These are phyloP conservation scores for Smittia sp. DNA, from an alignment of 2,888 invertebrate species.

Conservation along the genomic window DNA sequence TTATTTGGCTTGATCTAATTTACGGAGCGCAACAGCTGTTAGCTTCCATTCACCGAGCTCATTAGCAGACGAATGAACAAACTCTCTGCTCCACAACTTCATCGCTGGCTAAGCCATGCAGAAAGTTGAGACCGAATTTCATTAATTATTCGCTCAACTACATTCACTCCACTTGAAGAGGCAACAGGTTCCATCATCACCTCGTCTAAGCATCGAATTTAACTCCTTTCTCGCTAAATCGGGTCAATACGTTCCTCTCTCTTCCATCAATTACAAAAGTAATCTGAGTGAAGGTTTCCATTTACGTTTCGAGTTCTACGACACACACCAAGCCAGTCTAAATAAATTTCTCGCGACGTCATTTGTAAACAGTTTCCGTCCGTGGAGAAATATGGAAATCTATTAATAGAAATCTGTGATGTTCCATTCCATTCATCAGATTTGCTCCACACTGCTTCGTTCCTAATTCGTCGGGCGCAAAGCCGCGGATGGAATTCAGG, in stretches of 20 bases:
- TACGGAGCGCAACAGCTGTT: slow-evolving; percentile 26
- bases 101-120: too few relatives aligned
- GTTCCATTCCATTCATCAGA: background rate
- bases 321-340: too few relatives aligned
- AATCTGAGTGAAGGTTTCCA: background rate
- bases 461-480: background rate
- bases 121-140: background rate
- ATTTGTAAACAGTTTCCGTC: slow-evolving; percentile 4
- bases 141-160: slow-evolving; percentile 14
- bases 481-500: too few relatives aligned
- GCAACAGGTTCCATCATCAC: background rate
- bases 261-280: too few relatives aligned
- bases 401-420: background rate
- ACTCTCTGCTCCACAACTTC: too few relatives aligned
- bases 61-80: slow-evolving; percentile 1
- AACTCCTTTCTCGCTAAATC: too few relatives aligned
- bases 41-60: slow-evolving; percentile 18
- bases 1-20: background rate
- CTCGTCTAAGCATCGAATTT: too few relatives aligned
- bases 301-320: too few relatives aligned
- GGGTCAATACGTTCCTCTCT: background rate
- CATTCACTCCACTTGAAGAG: background rate
- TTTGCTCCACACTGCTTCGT: background rate
- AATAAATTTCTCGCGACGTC: background rate
- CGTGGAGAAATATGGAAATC: background rate